These are phyloP conservation scores for Pseudochirops cupreus DNA, from an alignment of 2,797 vertebrate species.

Conservation along the genomic window DNA sequence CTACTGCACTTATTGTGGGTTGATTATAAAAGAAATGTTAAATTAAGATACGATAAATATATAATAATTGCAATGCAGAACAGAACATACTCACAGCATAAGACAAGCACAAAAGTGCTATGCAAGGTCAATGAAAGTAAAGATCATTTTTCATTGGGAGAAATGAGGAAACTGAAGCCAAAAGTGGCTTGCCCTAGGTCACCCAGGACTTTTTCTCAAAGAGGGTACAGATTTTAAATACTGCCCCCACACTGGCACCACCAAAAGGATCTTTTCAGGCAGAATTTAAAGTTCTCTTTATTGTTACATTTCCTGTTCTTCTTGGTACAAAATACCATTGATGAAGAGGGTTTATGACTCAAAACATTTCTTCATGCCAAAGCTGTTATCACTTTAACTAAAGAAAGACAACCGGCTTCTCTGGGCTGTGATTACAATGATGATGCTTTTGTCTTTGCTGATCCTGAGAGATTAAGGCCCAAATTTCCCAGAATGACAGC, in stretches of 20 bases:
- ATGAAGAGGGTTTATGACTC: constrained; percentile 27
- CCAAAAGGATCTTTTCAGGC: constrained; percentile 22
- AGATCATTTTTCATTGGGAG: background rate
- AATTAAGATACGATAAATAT: background rate
- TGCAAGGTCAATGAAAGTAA: background rate
- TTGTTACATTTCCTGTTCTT: constrained; percentile 41
- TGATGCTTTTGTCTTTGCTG: constrained; percentile 56
- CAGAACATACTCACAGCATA: background rate
- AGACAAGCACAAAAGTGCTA: background rate
- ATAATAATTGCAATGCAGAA: background rate
- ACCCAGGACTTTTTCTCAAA: background rate
- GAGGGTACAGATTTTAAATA: background rate
- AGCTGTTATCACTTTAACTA: constrained; percentile 56
- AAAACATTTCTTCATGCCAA: constrained; percentile 52
- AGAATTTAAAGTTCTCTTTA: constrained; percentile 54
- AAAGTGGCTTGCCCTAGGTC: background rate
- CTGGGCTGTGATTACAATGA: constrained; percentile 48
- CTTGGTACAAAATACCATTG: background rate
- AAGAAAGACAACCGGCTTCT: constrained; percentile 43
- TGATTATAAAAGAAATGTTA: background rate
- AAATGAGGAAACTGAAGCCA: background rate
- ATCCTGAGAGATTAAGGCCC: constrained; percentile 31
- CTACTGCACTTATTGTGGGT: background rate
- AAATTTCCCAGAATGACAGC: constrained; percentile 26
- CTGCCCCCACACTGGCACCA: too few relatives aligned